These are phyloP conservation scores for Drosophila pseudoananassae DNA, from an alignment of 1,140 invertebrate genomes.

Conservation along the genomic window DNA sequence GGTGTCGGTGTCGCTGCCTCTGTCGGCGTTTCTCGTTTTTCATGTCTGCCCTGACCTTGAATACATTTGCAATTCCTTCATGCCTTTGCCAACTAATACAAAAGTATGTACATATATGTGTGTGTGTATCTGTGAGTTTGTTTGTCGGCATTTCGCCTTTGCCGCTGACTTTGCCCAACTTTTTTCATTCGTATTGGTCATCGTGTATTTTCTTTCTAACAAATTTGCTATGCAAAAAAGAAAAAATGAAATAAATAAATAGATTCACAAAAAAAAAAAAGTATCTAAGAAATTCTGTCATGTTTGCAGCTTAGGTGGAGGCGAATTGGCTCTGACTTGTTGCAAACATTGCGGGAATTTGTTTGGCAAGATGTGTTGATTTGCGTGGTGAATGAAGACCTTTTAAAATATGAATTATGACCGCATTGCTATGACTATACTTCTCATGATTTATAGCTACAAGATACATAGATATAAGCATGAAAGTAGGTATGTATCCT, in stretches of 20 bases:
- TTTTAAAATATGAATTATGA: slow-evolving; percentile 47
- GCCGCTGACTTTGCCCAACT: slow-evolving; percentile 26
- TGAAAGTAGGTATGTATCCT: slow-evolving; percentile 8
- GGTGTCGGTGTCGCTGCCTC: slow-evolving; percentile 20
- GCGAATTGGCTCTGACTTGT: slow-evolving; percentile 59
- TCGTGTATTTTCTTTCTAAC: slow-evolving; percentile 13
- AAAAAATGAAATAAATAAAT: slow-evolving; percentile 6
- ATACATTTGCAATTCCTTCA: slow-evolving; percentile 74
- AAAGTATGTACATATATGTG: slow-evolving; percentile 14
- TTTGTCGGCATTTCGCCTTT: slow-evolving; percentile 50
- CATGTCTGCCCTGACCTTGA: slow-evolving; percentile 76
- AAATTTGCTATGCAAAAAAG: slow-evolving; percentile 39
- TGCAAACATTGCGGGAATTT: slow-evolving; percentile 51
- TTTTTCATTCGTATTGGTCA: slow-evolving; percentile 37
- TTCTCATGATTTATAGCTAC: slow-evolving; percentile 18
- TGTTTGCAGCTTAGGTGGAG: slow-evolving; percentile 65
- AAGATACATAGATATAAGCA: slow-evolving; percentile 2
- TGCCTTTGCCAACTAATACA: slow-evolving; percentile 57
- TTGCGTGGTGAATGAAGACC: slow-evolving; percentile 22
- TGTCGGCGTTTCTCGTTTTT: slow-evolving; percentile 61
- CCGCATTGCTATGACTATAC: slow-evolving; percentile 5
- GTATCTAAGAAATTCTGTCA: slow-evolving; percentile 29
- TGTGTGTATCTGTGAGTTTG: slow-evolving; percentile 29
- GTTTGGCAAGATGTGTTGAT: slow-evolving; percentile 31
- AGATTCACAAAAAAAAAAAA: slow-evolving; percentile 4